A percentile compares a stretch with the other conserved stretches of the same genome.
phyloP scores from a whole-genome alignment of 2,797 vertebrate species.

The Trematomus bernacchii region DNA sequence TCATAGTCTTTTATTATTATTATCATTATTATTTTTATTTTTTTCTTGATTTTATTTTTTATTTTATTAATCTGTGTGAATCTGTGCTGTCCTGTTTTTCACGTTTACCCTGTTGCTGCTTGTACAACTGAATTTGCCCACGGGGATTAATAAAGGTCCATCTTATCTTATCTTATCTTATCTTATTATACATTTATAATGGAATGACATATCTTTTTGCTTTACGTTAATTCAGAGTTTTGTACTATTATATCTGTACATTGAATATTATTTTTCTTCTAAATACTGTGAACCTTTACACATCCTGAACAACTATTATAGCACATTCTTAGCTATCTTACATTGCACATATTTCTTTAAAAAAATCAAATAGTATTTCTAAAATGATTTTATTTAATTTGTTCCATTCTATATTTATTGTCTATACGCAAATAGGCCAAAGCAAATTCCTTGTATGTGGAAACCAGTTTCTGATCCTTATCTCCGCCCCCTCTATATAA shows the following conservation, averaged over 20 bases:
- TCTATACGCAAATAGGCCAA: no score
- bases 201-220: slow-evolving; percentile 12
- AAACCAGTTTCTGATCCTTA: slow-evolving; percentile 7
- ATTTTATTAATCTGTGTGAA: no score
- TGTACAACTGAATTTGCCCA: no score
- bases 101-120: no score
- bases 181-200: no score
- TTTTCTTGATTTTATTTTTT: no score
- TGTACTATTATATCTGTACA: not conserved
- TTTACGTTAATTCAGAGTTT: not conserved
- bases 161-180: no score
- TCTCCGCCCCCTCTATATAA: not conserved
- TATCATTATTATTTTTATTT: no score
- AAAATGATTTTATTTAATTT: not conserved
- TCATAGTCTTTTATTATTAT: no score
- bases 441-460: not conserved
- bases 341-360: not conserved
- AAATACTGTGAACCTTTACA: not conserved
- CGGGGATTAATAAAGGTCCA: no score
- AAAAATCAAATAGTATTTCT: not conserved
- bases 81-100: no score
- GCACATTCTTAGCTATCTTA: not conserved
- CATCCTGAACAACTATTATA: not conserved
- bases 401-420: not conserved
- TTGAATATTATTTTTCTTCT: not conserved